Conservation (phyloP, 2,888 invertebrate genomes). For the Cryptophagus acutangulus region DNA sequence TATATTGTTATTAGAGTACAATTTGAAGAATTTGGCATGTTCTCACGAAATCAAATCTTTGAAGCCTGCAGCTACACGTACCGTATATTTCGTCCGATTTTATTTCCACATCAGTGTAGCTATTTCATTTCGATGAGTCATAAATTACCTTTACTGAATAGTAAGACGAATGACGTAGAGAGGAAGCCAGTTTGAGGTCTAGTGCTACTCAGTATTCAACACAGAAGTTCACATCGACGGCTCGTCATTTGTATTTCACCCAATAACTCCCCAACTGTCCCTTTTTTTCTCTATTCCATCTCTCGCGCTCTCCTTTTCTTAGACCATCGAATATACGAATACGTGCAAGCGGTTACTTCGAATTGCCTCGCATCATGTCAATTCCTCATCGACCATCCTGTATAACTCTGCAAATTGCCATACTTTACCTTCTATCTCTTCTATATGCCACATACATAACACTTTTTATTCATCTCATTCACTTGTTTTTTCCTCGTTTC, state of each 20-base stretch:
- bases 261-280: conserved; percentile 27
- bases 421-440: conserved; percentile 11
- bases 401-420: conserved; percentile 18
- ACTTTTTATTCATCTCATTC: too few species aligned
- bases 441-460: too few species aligned
- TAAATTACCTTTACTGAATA: conserved; percentile 30
- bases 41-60: conserved; percentile 29
- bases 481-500: too few species aligned
- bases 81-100: conserved; percentile 24
- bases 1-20: conserved; percentile 26
- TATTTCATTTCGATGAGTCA: conserved; percentile 30
- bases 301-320: conserved; percentile 6
- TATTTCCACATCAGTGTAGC: conserved; percentile 30
- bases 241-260: conserved; percentile 39
- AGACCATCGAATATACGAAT: conserved; percentile 24
- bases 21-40: conserved; percentile 27
- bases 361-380: conserved; percentile 26
- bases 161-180: conserved; percentile 28
- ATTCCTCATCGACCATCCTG: conserved; percentile 25
- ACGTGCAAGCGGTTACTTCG: conserved; percentile 29
- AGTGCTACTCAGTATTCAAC: conserved; percentile 35
- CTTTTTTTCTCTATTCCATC: conserved; percentile 8
- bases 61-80: conserved; percentile 29
- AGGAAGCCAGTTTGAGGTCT: conserved; percentile 26
- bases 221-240: conserved; percentile 35